Evolutionary conservation across 2,888 invertebrate species (phyloP).

Genomic region (Trachelus stipa): DNA sequence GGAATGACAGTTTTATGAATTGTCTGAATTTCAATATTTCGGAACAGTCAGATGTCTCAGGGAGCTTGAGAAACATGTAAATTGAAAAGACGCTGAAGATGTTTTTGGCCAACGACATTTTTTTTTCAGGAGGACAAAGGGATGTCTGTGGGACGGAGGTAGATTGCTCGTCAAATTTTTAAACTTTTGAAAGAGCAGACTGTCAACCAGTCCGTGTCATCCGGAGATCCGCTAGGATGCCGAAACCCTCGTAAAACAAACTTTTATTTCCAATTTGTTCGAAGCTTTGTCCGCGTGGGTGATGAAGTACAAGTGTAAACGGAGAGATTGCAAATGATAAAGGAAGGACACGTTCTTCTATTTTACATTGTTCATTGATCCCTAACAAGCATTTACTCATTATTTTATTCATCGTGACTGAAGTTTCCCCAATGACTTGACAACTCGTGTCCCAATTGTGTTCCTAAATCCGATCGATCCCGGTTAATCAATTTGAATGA

Average conservation of each 20-base stretch:
- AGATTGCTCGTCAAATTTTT: background rate
- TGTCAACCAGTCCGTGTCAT: background rate
- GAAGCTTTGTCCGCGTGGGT: background rate
- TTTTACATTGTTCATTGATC: background rate
- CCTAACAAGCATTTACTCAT: background rate
- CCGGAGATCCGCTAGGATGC: background rate
- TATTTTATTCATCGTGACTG: background rate
- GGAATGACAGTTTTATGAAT: background rate
- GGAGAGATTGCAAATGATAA: background rate
- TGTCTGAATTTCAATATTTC: background rate
- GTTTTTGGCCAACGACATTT: background rate
- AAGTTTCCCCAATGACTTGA: background rate
- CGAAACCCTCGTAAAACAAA: background rate
- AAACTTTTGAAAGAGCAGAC: background rate
- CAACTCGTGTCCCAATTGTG: background rate
- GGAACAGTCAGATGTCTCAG: background rate
- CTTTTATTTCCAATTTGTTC: background rate
- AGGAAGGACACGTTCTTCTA: background rate
- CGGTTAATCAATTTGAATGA: background rate
- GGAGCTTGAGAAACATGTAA: background rate
- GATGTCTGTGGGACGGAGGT: background rate
- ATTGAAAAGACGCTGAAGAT: background rate
- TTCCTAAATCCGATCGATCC: background rate
- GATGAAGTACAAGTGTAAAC: background rate
- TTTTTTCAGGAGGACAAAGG: background rate